Conservation (phyloP, 2,888 invertebrate genomes). For the Drosophila leonis region DNA sequence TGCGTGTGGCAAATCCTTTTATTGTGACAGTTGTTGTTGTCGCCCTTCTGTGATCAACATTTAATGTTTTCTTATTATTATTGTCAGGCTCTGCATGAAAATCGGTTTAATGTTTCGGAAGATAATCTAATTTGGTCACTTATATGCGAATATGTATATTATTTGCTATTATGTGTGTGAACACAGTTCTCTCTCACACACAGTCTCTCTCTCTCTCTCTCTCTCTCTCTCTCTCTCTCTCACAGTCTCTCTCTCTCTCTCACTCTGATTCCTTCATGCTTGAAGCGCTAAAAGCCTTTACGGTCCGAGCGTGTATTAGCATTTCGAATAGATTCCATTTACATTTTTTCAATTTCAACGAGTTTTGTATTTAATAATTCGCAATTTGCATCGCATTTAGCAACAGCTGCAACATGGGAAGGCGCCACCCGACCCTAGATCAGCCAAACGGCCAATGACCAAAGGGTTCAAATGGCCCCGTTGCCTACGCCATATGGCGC, state of each 20-base stretch:
- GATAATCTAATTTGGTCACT: slow-evolving; percentile 86
- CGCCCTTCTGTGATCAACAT: slow-evolving; percentile 75
- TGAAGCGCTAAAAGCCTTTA: slow-evolving; percentile 39
- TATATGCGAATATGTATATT: slow-evolving; percentile 84
- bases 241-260: neutral
- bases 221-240: neutral
- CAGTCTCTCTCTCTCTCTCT: neutral
- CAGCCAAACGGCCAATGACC: slow-evolving; percentile 31
- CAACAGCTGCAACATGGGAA: slow-evolving; percentile 8
- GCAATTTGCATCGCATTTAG: slow-evolving; percentile 70
- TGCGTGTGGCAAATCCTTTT: slow-evolving; percentile 70
- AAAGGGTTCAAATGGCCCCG: slow-evolving; percentile 10
- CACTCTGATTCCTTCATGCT: neutral
- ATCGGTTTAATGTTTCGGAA: slow-evolving; percentile 84
- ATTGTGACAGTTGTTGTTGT: slow-evolving; percentile 75
- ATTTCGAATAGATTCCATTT: slow-evolving; percentile 76
- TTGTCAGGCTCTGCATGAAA: slow-evolving; percentile 57
- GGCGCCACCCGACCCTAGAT: slow-evolving; percentile 2
- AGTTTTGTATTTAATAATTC: slow-evolving; percentile 68
- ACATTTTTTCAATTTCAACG: slow-evolving; percentile 75
- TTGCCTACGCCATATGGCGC: slow-evolving; percentile 38
- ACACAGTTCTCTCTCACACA: neutral
- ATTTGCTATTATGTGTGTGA: slow-evolving; percentile 76
- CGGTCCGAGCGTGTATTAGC: slow-evolving; percentile 58
- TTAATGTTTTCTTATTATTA: slow-evolving; percentile 78